A percentile compares a stretch with the other conserved stretches of the same genome.
Conservation (phyloP, 2,113 vertebrate genomes). For the Myotis yumanensis region DNA sequence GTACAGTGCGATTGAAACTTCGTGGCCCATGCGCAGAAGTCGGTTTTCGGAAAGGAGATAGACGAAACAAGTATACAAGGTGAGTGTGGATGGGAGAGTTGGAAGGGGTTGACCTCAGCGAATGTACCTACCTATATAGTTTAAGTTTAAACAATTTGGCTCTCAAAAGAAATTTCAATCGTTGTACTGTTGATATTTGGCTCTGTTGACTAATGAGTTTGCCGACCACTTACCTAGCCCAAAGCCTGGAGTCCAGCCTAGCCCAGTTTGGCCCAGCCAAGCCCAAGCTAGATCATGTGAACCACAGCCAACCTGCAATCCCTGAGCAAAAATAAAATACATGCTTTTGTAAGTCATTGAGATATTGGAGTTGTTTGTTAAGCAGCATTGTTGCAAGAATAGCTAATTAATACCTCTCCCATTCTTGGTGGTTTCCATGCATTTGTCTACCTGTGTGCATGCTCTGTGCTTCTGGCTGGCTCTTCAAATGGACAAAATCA, state of each 20-base stretch:
- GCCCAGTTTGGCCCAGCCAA: neutral
- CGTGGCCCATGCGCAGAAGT: too few relatives aligned
- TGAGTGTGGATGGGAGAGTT: too few relatives aligned
- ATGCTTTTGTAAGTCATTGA: neutral
- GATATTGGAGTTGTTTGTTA: neutral
- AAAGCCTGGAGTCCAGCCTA: slow-evolving; percentile 40
- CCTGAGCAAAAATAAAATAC: neutral
- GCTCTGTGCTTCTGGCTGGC: slow-evolving; percentile 21
- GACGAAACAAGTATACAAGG: too few relatives aligned
- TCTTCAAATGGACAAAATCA: slow-evolving; percentile 5
- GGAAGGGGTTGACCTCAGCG: too few relatives aligned
- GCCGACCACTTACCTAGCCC: neutral
- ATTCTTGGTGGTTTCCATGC: neutral
- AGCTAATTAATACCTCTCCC: neutral
- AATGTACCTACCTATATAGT: too few relatives aligned
- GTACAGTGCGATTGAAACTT: too few relatives aligned
- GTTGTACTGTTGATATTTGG: too few relatives aligned
- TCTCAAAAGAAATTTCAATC: too few relatives aligned
- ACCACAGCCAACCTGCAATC: neutral
- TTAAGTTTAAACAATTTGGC: too few relatives aligned
- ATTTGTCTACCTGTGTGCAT: neutral
- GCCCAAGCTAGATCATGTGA: neutral
- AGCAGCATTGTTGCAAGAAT: neutral
- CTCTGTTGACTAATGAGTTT: too few relatives aligned
- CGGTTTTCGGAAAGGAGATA: too few relatives aligned